Conservation (phyloP, 2,797 vertebrate genomes). For the Lepilemur ruficaudatus region DNA sequence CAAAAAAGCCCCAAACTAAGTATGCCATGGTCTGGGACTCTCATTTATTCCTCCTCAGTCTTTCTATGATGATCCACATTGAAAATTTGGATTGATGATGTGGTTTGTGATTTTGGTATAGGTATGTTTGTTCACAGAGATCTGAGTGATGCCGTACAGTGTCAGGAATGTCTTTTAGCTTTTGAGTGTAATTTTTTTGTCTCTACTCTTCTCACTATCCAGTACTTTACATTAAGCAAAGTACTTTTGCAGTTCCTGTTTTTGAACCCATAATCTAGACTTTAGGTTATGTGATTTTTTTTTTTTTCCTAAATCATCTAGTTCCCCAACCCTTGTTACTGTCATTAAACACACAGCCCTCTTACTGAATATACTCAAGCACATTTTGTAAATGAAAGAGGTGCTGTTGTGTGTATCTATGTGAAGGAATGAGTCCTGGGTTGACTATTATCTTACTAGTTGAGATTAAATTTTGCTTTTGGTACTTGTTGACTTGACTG, state of each 20-base stretch:
- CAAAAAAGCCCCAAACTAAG: not conserved
- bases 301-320: not conserved
- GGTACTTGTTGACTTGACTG: not conserved
- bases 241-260: not conserved
- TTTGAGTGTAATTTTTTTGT: not conserved
- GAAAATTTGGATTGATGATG: not conserved
- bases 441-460: not conserved
- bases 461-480: slow-evolving; percentile 32
- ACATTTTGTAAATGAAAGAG: not conserved
- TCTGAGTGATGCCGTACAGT: not conserved
- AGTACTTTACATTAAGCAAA: not conserved
- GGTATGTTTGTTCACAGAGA: not conserved
- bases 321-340: not conserved
- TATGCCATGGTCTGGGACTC: not conserved
- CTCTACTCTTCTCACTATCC: not conserved
- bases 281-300: not conserved
- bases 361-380: not conserved
- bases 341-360: not conserved
- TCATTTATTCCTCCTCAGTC: not conserved
- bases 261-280: not conserved
- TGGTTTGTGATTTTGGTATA: slow-evolving; percentile 13
- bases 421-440: not conserved
- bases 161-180: not conserved
- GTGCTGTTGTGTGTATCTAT: not conserved
- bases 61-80: not conserved